Conservation (phyloP, 2,113 vertebrate species). For the Brachyhypopomus occidentalis region DNA sequence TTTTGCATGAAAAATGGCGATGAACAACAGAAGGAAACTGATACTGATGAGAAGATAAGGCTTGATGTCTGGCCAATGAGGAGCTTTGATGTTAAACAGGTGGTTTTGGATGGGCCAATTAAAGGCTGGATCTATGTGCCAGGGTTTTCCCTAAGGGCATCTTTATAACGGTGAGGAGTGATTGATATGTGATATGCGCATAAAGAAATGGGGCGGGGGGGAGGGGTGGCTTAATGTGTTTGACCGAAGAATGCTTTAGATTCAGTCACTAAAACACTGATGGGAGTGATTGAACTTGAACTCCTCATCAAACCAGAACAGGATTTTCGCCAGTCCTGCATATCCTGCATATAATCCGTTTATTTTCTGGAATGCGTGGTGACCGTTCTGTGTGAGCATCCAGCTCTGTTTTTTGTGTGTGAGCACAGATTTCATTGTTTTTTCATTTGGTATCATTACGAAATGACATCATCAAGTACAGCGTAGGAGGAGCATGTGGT, state of each 20-base stretch:
- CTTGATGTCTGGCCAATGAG: constrained; percentile 27
- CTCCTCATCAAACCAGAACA: too few relatives aligned
- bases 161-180: constrained; percentile 22
- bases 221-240: background rate
- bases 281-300: background rate
- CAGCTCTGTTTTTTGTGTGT: too few relatives aligned
- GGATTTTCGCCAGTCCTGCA: too few relatives aligned
- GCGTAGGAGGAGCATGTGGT: too few relatives aligned
- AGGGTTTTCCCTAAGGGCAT: constrained; percentile 37
- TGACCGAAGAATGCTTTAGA: too few relatives aligned
- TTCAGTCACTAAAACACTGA: background rate
- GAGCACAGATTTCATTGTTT: too few relatives aligned
- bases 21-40: constrained; percentile 54
- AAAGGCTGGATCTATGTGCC: constrained; percentile 24
- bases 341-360: too few relatives aligned
- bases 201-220: background rate
- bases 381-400: too few relatives aligned
- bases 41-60: constrained; percentile 58
- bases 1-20: constrained; percentile 48
- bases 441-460: too few relatives aligned
- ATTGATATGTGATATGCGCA: constrained; percentile 22
- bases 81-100: constrained; percentile 46
- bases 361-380: too few relatives aligned
- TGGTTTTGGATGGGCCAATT: constrained; percentile 47
- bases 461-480: too few relatives aligned